phyloP scores from a whole-genome alignment of 2,888 invertebrate species.

The Phytoseiulus persimilis region DNA sequence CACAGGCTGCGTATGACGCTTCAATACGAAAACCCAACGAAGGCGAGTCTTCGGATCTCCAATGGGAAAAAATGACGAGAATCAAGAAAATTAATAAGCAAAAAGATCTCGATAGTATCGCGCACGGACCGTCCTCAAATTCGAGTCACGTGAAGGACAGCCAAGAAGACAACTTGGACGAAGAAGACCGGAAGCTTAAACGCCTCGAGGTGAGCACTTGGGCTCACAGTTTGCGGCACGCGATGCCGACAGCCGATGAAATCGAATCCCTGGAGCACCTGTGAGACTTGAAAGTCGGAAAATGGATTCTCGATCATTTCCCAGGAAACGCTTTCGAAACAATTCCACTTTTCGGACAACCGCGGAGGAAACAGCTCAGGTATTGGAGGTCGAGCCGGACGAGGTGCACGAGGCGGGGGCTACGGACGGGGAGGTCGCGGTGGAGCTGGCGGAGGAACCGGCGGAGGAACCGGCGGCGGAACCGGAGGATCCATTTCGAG shows the following conservation, averaged over 20 bases:
- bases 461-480: slow-evolving; percentile 20
- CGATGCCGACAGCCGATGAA: too few species aligned
- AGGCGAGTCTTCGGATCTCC: slow-evolving; percentile 30
- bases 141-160: background rate
- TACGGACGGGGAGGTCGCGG: slow-evolving; percentile 29
- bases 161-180: slow-evolving; percentile 26
- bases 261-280: too few species aligned
- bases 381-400: background rate
- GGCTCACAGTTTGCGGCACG: too few species aligned
- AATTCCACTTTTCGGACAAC: slow-evolving; percentile 19
- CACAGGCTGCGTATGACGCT: slow-evolving; percentile 1
- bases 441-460: slow-evolving; percentile 8
- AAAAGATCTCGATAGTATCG: background rate
- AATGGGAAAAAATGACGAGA: slow-evolving; percentile 35
- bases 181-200: slow-evolving; percentile 34
- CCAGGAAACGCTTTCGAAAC: slow-evolving; percentile 27
- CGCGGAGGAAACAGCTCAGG: slow-evolving; percentile 16
- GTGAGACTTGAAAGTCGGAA: too few species aligned
- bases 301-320: background rate
- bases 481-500: background rate
- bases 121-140: background rate
- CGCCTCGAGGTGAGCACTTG: slow-evolving; percentile 5
- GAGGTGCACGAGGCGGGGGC: slow-evolving; percentile 15
- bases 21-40: slow-evolving; percentile 32
- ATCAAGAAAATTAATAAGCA: slow-evolving; percentile 35